Percentiles rank a stretch among this genome's conserved stretches.
phyloP scores from a whole-genome alignment of 2,113 vertebrate genomes.

The Otus sunia region DNA sequence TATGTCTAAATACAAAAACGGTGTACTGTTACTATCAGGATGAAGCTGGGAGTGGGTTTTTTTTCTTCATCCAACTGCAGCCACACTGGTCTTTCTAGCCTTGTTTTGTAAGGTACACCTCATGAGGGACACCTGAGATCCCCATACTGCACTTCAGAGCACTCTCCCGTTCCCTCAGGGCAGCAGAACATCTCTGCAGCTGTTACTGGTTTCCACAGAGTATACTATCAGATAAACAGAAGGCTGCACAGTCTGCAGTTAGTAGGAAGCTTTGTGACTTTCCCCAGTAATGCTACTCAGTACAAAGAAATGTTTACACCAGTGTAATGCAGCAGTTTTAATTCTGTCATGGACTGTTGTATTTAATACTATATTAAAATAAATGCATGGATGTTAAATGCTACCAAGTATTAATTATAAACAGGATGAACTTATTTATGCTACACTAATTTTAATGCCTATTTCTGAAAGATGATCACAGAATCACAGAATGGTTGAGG shows the following conservation, averaged over 20 bases:
- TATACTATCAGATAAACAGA: background rate
- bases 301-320: background rate
- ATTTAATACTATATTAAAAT: background rate
- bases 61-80: background rate
- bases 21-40: background rate
- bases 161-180: constrained; percentile 1
- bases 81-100: background rate
- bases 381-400: background rate
- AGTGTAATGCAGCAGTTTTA: background rate
- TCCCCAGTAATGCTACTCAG: background rate
- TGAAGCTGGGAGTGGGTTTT: background rate
- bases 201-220: background rate
- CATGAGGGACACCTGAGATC: background rate
- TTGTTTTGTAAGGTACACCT: background rate
- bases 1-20: background rate
- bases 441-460: background rate
- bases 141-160: background rate
- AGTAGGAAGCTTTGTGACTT: background rate
- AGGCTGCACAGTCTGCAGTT: background rate
- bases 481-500: background rate
- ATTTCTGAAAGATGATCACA: background rate
- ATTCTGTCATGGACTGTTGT: background rate
- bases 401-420: background rate
- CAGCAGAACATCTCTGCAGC: background rate
- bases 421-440: background rate